phyloP scores from a whole-genome alignment of 2,888 invertebrate species.

The Apamea crenata region DNA sequence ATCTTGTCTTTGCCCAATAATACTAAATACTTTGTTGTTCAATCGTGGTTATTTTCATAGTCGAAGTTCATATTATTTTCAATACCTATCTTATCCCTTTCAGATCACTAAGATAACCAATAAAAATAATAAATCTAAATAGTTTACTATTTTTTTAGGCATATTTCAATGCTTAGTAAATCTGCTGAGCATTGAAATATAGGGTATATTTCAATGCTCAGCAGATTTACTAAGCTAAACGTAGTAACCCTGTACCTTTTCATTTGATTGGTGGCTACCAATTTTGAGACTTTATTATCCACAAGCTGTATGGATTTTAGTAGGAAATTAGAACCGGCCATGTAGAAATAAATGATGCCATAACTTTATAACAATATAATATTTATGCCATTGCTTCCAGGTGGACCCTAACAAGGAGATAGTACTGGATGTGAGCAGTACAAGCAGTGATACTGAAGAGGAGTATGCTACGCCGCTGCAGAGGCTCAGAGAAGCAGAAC shows the following conservation, averaged over 20 bases:
- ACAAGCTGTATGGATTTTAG: no score
- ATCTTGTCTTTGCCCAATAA: background rate
- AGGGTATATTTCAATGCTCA: no score
- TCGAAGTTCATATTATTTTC: background rate
- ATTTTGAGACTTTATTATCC: background rate
- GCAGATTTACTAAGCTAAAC: no score
- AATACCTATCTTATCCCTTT: background rate
- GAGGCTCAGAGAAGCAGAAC: conserved; percentile 94
- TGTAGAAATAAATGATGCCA: background rate
- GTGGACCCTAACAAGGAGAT: conserved; percentile 98
- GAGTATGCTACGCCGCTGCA: conserved; percentile 96
- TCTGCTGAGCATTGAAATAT: no score
- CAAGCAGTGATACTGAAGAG: conserved; percentile 96
- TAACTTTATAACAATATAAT: background rate
- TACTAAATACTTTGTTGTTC: background rate
- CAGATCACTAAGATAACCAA: background rate
- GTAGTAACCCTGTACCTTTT: no score
- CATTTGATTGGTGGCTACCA: no score
- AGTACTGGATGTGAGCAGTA: conserved; percentile 98
- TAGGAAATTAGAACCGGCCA: background rate
- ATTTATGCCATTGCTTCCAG: conserved; percentile 73
- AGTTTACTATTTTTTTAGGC: no score
- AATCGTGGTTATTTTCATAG: background rate
- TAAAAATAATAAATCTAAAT: background rate
- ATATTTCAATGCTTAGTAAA: background rate